A percentile compares a stretch with the other conserved stretches of the same genome.
Conservation (phyloP, 2,888 invertebrate genomes). For the Gymnocheta viridis region DNA sequence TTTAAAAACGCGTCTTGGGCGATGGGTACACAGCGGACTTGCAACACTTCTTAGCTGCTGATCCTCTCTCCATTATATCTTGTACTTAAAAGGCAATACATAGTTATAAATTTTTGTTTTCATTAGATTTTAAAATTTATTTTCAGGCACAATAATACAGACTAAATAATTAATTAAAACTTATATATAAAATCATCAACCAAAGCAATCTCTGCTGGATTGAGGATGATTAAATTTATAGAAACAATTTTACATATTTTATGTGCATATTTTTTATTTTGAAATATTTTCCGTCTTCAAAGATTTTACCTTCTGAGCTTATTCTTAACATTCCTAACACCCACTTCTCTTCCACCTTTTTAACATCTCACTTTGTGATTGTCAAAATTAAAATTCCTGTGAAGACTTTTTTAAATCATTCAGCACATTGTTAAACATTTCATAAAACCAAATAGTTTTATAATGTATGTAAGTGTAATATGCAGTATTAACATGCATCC, state of each 20-base stretch:
- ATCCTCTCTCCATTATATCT: too few relatives aligned
- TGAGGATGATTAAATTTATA: too few relatives aligned
- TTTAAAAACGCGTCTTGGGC: too few relatives aligned
- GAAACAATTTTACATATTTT: background rate
- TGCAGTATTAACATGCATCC: conserved; percentile 41
- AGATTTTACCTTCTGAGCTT: background rate
- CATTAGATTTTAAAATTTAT: too few relatives aligned
- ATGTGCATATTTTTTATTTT: background rate
- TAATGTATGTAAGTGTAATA: background rate
- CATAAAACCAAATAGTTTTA: conserved; percentile 52
- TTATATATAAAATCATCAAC: too few relatives aligned
- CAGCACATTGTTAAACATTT: conserved; percentile 43
- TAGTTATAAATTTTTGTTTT: too few relatives aligned
- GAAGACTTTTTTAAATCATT: conserved; percentile 35
- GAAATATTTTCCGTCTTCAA: background rate
- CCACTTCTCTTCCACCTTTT: conserved; percentile 4
- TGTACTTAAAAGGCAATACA: too few relatives aligned
- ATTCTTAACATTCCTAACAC: background rate
- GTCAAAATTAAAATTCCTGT: conserved; percentile 53
- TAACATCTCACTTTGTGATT: conserved; percentile 34
- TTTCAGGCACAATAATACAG: too few relatives aligned
- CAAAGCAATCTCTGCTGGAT: too few relatives aligned
- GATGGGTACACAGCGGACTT: too few relatives aligned
- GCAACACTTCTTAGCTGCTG: too few relatives aligned
- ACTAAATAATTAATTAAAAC: too few relatives aligned